A percentile compares a stretch with the other conserved stretches of the same genome.
phyloP scores from a whole-genome alignment of 2,797 vertebrate genomes.

The Borostomias antarcticus region DNA sequence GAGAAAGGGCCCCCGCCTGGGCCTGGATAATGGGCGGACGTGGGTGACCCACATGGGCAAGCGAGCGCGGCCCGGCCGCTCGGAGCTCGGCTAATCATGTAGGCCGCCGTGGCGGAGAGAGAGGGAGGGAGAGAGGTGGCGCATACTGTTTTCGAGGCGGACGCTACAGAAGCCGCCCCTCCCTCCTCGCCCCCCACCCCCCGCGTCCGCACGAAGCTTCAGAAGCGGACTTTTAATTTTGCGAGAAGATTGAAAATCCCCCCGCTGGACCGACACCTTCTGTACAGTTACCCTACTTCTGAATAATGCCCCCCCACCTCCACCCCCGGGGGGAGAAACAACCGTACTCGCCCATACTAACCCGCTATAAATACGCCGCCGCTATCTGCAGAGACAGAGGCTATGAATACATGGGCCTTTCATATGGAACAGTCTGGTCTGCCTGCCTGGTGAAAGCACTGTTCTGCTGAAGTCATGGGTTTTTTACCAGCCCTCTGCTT shows the following conservation, averaged over 20 bases:
- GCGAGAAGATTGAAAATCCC: conserved; percentile 1
- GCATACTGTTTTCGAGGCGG: neutral
- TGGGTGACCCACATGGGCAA: conserved; percentile 31
- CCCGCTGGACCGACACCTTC: neutral
- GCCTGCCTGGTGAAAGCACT: conserved; percentile 45
- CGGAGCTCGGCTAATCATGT: neutral
- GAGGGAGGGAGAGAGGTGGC: neutral
- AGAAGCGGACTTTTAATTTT: conserved; percentile 8
- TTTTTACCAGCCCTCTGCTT: conserved; percentile 38
- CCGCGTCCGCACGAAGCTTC: no score
- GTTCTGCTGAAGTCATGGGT: conserved; percentile 65
- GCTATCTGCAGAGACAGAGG: conserved; percentile 42
- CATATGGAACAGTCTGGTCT: conserved; percentile 48
- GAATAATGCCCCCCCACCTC: no score
- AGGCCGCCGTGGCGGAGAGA: neutral
- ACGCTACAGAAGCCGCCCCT: no score
- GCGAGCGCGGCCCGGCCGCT: no score
- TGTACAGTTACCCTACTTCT: conserved; percentile 15
- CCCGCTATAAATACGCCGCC: conserved; percentile 43
- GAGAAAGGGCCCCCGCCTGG: neutral
- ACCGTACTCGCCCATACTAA: no score
- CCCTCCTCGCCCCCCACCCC: no score
- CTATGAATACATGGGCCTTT: conserved; percentile 21
- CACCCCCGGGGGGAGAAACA: conserved; percentile 9
- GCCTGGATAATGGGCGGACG: conserved; percentile 1